These are phyloP conservation scores for Melipona bicolor DNA, from an alignment of 2,888 invertebrate species.

Conservation along the genomic window DNA sequence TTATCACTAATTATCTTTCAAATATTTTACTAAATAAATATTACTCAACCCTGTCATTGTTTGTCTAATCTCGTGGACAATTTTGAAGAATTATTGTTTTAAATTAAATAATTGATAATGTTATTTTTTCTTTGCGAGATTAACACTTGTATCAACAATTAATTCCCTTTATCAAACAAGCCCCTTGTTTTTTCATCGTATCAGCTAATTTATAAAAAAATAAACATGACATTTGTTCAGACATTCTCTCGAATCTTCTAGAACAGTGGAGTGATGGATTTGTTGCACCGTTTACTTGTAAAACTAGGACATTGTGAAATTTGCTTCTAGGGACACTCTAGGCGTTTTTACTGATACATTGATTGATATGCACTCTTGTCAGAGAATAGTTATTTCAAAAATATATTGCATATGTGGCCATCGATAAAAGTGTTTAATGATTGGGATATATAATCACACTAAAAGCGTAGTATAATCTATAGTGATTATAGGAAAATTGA, in stretches of 20 bases:
- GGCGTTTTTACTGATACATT: constrained; percentile 13
- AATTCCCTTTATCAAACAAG: not conserved
- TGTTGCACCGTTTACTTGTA: constrained; percentile 3
- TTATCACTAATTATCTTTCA: not conserved
- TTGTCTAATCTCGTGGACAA: not conserved
- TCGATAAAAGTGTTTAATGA: too few relatives aligned
- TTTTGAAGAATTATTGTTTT: not conserved
- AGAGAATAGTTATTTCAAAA: not conserved
- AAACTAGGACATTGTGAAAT: constrained; percentile 45
- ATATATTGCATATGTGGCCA: not conserved
- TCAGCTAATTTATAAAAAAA: constrained; percentile 8
- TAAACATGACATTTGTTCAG: not conserved
- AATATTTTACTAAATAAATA: not conserved
- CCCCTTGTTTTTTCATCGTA: not conserved
- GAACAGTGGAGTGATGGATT: not conserved
- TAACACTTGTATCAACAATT: constrained; percentile 10
- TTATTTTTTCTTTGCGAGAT: not conserved
- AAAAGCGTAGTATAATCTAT: not conserved
- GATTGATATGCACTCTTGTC: not conserved
- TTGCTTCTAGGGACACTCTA: constrained; percentile 26
- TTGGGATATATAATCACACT: not conserved
- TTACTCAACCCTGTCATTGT: not conserved
- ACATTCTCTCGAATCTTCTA: not conserved
- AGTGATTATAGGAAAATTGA: not conserved
- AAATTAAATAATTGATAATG: not conserved